A percentile compares a stretch with the other conserved stretches of the same genome.
Conservation (phyloP, 2,888 invertebrate species). For the Sthenelais limicola region DNA sequence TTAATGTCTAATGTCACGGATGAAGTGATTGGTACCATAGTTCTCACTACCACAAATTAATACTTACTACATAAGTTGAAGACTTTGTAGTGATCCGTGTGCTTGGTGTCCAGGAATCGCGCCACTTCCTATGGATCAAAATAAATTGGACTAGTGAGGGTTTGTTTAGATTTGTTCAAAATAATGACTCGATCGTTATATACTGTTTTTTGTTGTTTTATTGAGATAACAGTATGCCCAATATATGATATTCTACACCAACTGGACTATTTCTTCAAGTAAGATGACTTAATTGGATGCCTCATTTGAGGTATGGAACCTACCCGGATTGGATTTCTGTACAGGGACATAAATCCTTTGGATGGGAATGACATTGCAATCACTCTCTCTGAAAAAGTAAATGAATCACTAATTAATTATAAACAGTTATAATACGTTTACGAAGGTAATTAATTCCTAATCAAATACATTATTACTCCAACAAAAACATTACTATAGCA, state of each 20-base stretch:
- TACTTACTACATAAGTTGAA: constrained; percentile 75
- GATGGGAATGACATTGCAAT: constrained; percentile 76
- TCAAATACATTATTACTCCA: neutral
- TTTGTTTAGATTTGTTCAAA: no score
- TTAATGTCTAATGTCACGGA: no score
- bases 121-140: constrained; percentile 73
- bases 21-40: no score
- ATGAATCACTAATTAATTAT: neutral
- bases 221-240: no score
- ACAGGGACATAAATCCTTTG: constrained; percentile 73
- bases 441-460: neutral
- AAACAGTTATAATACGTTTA: neutral
- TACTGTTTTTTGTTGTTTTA: no score
- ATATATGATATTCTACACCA: no score
- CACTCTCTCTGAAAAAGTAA: constrained; percentile 67
- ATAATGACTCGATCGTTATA: no score
- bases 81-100: constrained; percentile 73
- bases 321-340: constrained; percentile 74
- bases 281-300: neutral
- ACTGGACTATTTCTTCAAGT: neutral
- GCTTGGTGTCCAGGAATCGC: constrained; percentile 73
- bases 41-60: neutral
- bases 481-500: neutral
- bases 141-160: no score
- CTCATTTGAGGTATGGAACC: constrained; percentile 42